These are phyloP conservation scores for Oscarella lobularis DNA, from an alignment of 37 sponge, comb jelly and placozoan species.

Conservation along the genomic window DNA sequence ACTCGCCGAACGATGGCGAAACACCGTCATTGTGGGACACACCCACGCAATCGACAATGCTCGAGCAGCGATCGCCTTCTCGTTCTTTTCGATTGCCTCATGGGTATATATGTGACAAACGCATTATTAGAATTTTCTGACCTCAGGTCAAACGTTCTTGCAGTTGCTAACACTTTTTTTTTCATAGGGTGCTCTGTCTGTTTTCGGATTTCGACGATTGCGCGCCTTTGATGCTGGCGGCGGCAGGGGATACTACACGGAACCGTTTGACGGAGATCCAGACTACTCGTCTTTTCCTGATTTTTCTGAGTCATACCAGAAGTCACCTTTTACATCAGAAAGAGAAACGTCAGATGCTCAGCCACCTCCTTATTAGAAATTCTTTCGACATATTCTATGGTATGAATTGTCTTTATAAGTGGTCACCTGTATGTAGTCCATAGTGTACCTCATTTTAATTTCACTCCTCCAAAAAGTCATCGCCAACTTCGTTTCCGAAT, in stretches of 20 bases:
- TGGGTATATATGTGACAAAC: too few relatives aligned
- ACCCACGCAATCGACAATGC: constrained; percentile 15
- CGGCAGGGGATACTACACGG: background rate
- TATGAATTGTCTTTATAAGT: too few relatives aligned
- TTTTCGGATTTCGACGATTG: background rate
- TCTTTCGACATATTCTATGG: too few relatives aligned
- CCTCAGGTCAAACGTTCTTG: too few relatives aligned
- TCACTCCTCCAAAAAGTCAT: too few relatives aligned
- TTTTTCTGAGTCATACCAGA: background rate
- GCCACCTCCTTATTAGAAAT: too few relatives aligned
- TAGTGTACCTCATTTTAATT: too few relatives aligned
- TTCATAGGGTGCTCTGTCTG: background rate
- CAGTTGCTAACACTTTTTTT: background rate
- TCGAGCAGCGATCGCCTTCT: constrained; percentile 16
- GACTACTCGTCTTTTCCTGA: background rate
- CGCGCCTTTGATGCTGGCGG: too few relatives aligned
- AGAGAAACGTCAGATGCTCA: background rate
- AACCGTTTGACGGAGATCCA: background rate
- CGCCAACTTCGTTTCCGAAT: too few relatives aligned
- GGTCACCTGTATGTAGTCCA: too few relatives aligned
- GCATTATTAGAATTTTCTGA: too few relatives aligned
- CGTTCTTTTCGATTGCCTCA: constrained; percentile 14
- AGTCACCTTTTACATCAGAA: background rate
- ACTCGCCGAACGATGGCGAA: constrained; percentile 15
- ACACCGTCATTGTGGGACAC: background rate